Evolutionary conservation across 2,113 vertebrate species (phyloP).

Genomic region (Chelonoidis abingdonii): DNA sequence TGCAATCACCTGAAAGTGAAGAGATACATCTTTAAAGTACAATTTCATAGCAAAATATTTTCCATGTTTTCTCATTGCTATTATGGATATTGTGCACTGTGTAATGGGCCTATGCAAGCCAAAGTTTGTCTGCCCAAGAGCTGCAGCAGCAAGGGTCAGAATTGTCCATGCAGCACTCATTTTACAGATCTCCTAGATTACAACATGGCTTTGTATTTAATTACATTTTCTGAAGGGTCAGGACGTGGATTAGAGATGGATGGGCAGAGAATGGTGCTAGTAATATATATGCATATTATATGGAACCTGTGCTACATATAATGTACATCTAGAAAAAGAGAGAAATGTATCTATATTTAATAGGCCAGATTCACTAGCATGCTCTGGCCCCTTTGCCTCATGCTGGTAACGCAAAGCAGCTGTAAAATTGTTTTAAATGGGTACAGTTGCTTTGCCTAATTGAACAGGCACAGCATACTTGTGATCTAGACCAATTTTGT

Average conservation of each 20-base stretch:
- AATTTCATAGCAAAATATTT: background rate
- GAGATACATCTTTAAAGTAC: background rate
- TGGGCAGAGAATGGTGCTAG: background rate
- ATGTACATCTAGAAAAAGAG: background rate
- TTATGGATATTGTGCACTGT: background rate
- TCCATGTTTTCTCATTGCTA: background rate
- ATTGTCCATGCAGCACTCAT: background rate
- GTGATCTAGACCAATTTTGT: background rate
- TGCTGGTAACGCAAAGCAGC: background rate
- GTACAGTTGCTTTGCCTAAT: background rate
- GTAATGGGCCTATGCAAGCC: background rate
- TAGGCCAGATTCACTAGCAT: background rate
- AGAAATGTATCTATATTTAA: background rate
- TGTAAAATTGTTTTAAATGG: background rate
- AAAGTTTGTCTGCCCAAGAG: background rate
- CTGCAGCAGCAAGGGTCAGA: background rate
- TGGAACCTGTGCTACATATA: background rate
- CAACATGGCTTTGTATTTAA: background rate
- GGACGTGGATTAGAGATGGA: background rate
- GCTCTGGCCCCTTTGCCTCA: background rate
- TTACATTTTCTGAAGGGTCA: background rate
- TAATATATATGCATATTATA: background rate
- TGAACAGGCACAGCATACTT: background rate
- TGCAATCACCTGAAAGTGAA: background rate
- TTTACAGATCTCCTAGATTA: background rate